Base-by-base conservation (phyloP, 2,113 vertebrate species). In the Cercocebus atys region DNA sequence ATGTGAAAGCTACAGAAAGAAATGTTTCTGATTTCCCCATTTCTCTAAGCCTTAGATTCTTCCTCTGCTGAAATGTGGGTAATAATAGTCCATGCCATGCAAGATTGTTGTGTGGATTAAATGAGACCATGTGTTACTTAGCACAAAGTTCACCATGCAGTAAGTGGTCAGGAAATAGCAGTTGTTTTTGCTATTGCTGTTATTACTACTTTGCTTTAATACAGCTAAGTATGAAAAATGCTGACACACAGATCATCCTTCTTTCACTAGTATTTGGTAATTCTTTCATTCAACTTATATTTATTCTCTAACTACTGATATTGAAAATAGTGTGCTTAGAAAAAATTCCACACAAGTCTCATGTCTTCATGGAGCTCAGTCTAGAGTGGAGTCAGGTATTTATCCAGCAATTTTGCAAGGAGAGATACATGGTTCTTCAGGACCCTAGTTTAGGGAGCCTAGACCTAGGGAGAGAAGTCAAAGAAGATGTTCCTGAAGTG, bases 21-120 rank as follows among this genome's bases (percentile, higher is more conserved):
- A 55, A 92, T 8, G 61, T 79, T 84, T 82, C 68, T n/a, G 40
- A 50, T 55, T 93, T 94, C 68, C 18, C 2, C 57, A 73, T 88
- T 91, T 90, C 66, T 70, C 45, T 68, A 82, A 75, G 73, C 40
- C 66, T 90, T 47, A 50, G 38, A 81, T 93, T 40, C 13, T 5
- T 93, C 76, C 45, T 94, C 38, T 80, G 2, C n/a, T 50, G 30
- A 80, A 95, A 92, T 70, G 43, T 38, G n/a, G 12, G 2, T 87
- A 50, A 52, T 94, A 66, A 72, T 73, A 7, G 18, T 90, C n/a
- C 8, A 35, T 73, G 59, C 47, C 52, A 64, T 17, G 27, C 43
- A 22, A n/a, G 35, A 3, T 16, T 45, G 25, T 79, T 75, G 30
- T 61, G 7, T 86, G 9, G 13, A 78, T 83, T 64, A 91, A 83